These are phyloP conservation scores for Addax nasomaculatus DNA, from an alignment of 2,113 vertebrate species.

Conservation along the genomic window DNA sequence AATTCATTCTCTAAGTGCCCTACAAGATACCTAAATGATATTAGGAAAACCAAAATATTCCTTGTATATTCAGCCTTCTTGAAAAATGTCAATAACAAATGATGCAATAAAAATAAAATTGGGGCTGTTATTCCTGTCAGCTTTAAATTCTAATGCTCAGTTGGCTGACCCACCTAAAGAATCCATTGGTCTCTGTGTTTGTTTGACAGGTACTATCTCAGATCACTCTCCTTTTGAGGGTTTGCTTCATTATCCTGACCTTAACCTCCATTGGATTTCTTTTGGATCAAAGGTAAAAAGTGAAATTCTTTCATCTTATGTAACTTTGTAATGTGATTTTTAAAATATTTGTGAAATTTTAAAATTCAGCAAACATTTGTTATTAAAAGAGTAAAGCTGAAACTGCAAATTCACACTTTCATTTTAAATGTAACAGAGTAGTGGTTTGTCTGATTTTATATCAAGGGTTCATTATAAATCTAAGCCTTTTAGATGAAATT, in stretches of 20 bases:
- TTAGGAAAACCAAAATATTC: not conserved
- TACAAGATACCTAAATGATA: not conserved
- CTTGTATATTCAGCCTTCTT: not conserved
- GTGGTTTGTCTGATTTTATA: not conserved
- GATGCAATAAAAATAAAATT: not conserved
- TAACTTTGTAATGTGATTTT: not conserved
- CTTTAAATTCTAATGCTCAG: conserved; percentile 4
- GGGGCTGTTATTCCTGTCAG: not conserved
- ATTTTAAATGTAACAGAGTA: not conserved
- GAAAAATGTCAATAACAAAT: conserved; percentile 25
- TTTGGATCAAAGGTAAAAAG: conserved; percentile 87
- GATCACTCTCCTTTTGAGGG: conserved; percentile 83
- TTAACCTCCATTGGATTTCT: conserved; percentile 89
- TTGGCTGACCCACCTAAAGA: not conserved
- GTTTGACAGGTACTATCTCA: conserved; percentile 81
- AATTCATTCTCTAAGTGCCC: not conserved
- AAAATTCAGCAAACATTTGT: not conserved
- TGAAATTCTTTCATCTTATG: not conserved
- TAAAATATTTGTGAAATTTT: not conserved
- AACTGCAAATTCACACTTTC: not conserved
- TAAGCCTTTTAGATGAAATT: not conserved
- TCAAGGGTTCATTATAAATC: not conserved
- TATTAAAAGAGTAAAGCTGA: not conserved
- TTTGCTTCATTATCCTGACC: conserved; percentile 88
- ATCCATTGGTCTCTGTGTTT: conserved; percentile 36